Evolutionary conservation across 1,140 invertebrate species (phyloP).

Genomic region (Drosophila simulans): DNA sequence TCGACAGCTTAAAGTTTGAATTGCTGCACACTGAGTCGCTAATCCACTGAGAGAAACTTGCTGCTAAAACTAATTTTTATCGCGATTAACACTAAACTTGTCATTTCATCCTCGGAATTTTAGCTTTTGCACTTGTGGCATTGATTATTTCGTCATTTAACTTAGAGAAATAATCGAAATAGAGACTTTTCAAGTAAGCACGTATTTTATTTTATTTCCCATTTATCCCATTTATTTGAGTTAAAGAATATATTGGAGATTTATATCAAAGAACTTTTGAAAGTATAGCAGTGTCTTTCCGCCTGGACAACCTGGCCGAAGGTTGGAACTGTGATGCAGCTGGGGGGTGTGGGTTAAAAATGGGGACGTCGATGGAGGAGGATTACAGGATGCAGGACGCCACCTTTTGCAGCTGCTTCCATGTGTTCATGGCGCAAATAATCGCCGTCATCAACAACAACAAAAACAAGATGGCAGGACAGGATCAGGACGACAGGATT

Average conservation of each 20-base stretch:
- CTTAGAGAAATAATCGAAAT: neutral
- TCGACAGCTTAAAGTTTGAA: constrained; percentile 74
- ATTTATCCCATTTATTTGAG: too few relatives aligned
- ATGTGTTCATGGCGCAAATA: constrained; percentile 79
- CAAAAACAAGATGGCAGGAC: constrained; percentile 29
- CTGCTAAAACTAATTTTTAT: neutral
- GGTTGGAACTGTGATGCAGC: constrained; percentile 12
- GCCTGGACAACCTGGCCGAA: constrained; percentile 40
- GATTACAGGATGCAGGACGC: constrained; percentile 63
- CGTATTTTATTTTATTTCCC: too few relatives aligned
- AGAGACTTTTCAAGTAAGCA: too few relatives aligned
- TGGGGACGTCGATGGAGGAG: constrained; percentile 15
- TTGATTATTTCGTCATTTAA: too few relatives aligned
- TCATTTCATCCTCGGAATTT: neutral
- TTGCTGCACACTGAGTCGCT: constrained; percentile 60
- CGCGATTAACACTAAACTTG: too few relatives aligned
- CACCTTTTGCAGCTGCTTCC: constrained; percentile 77
- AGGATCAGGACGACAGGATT: constrained; percentile 33
- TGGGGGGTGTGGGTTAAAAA: constrained; percentile 22
- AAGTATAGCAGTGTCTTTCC: constrained; percentile 6
- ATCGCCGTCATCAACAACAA: constrained; percentile 77
- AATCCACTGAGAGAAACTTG: constrained; percentile 6
- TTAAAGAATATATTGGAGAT: too few relatives aligned
- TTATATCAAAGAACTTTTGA: too few relatives aligned
- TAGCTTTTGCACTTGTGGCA: neutral